phyloP scores from a whole-genome alignment of 2,888 invertebrate genomes.

The Folsomia candida region DNA sequence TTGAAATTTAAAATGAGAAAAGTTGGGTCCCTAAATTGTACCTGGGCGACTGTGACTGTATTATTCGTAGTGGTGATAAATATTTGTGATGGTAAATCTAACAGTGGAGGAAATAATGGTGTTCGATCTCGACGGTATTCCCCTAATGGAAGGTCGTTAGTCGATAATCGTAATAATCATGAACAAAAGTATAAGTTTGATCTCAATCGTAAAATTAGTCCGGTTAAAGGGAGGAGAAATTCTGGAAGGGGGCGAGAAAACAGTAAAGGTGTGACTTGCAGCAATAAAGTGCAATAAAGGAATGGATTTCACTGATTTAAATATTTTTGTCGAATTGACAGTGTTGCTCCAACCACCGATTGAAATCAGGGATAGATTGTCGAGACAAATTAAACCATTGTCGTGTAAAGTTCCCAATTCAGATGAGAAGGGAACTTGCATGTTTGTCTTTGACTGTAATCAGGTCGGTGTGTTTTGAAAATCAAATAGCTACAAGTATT shows the following conservation, averaged over 20 bases:
- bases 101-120: background rate
- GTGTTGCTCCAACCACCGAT: background rate
- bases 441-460: constrained; percentile 39
- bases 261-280: background rate
- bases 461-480: constrained; percentile 17
- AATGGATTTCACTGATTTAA: background rate
- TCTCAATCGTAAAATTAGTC: constrained; percentile 4
- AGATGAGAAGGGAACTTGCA: constrained; percentile 31
- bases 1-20: background rate
- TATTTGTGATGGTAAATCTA: background rate
- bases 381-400: constrained; percentile 30
- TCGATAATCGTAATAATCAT: background rate
- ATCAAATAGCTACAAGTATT: background rate
- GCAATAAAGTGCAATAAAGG: background rate
- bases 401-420: constrained; percentile 25
- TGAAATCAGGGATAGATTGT: constrained; percentile 1
- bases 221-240: background rate
- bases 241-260: constrained; percentile 1
- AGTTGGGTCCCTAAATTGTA: background rate
- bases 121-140: background rate
- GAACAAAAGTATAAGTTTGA: constrained; percentile 1
- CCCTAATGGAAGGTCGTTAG: background rate
- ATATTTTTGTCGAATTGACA: background rate
- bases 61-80: background rate
- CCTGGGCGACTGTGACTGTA: background rate